Evolutionary conservation across 2,797 vertebrate genomes (phyloP).

Genomic region (Sebastes matsubarae): DNA sequence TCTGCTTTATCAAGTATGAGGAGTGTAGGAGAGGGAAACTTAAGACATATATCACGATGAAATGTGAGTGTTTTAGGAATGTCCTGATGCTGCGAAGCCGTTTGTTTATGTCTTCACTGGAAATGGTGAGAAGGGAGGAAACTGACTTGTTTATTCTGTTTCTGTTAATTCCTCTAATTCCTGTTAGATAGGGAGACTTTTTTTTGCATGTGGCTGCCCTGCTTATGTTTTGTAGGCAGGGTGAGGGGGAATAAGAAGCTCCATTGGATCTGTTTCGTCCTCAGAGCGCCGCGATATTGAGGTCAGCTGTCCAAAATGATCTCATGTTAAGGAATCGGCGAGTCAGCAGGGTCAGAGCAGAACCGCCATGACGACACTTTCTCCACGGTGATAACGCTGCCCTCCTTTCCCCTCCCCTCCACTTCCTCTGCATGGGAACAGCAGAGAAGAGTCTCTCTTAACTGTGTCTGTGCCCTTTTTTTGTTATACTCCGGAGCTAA

Average conservation of each 20-base stretch:
- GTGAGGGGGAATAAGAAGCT: conserved; percentile 47
- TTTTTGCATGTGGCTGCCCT: conserved; percentile 2
- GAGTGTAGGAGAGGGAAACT: conserved; percentile 21
- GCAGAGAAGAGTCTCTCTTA: conserved; percentile 38
- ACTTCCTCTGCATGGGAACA: conserved; percentile 72
- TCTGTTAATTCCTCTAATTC: conserved; percentile 64
- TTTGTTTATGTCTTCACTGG: conserved; percentile 58
- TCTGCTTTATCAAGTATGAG: conserved; percentile 18
- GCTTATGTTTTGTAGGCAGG: conserved; percentile 45
- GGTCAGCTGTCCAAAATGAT: conserved; percentile 88
- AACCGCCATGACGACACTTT: conserved; percentile 84
- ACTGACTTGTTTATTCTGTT: conserved; percentile 58
- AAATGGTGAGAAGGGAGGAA: conserved; percentile 50
- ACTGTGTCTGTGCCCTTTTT: conserved; percentile 48
- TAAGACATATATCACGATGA: conserved; percentile 27
- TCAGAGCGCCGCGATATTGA: conserved; percentile 78
- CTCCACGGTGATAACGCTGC: conserved; percentile 77
- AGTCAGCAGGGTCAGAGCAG: conserved; percentile 84
- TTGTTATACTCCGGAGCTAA: conserved; percentile 7
- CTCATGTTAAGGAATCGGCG: conserved; percentile 83
- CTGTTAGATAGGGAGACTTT: conserved; percentile 36
- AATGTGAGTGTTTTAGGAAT: conserved; percentile 33
- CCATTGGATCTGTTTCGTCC: conserved; percentile 69
- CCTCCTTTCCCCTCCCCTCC: conserved; percentile 67
- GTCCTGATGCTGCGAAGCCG: conserved; percentile 34